phyloP scores from a whole-genome alignment of 2,888 invertebrate genomes.

The Macropis europaea region DNA sequence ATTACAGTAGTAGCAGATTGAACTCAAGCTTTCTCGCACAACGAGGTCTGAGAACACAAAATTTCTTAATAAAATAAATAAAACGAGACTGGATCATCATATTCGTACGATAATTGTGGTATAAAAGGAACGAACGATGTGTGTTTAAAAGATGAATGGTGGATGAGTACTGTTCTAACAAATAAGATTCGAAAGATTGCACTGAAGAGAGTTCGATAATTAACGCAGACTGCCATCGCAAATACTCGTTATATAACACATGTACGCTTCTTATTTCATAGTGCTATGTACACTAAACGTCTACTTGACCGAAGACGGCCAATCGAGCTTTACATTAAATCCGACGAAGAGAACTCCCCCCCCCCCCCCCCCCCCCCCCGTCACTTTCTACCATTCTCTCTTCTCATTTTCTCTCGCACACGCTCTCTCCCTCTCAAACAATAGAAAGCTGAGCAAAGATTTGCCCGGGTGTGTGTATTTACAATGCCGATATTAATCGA shows the following conservation, averaged over 20 bases:
- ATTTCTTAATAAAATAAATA: background rate
- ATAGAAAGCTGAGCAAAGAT: conserved; percentile 77
- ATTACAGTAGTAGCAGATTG: background rate
- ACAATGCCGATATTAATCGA: conserved; percentile 77
- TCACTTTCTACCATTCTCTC: background rate
- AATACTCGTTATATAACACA: background rate
- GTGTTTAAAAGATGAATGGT: too few species aligned
- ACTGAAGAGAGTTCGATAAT: too few species aligned
- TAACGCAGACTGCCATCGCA: too few species aligned
- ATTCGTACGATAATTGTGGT: too few species aligned
- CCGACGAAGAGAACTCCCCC: conserved; percentile 63
- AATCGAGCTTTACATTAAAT: conserved; percentile 61
- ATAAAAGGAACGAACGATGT: too few species aligned
- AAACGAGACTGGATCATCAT: background rate
- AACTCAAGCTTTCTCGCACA: background rate
- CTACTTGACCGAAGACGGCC: conserved; percentile 68
- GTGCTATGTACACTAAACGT: conserved; percentile 73
- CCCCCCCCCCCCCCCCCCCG: background rate
- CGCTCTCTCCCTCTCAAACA: conserved; percentile 64
- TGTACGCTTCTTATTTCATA: conserved; percentile 53
- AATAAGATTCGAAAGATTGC: too few species aligned
- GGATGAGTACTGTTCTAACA: too few species aligned
- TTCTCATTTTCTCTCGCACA: conserved; percentile 7
- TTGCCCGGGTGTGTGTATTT: conserved; percentile 74
- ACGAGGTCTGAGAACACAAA: too few species aligned